Conservation (phyloP, 2,113 vertebrate species). For the Alethe castanea region DNA sequence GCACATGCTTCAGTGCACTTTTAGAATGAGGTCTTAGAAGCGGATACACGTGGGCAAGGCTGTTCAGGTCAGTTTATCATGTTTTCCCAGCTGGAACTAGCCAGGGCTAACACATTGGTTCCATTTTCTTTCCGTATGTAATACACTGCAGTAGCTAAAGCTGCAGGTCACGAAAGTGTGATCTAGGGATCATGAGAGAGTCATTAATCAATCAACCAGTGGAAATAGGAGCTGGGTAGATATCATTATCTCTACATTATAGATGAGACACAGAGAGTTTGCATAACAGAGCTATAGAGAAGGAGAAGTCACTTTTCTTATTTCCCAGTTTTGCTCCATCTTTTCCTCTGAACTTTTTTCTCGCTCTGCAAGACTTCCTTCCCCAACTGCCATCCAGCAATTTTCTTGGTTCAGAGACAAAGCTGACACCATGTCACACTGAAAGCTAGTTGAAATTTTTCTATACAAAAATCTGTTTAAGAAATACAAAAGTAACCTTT, state of each 20-base stretch:
- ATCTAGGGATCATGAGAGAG: constrained; percentile 8
- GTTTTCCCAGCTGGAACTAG: constrained; percentile 36
- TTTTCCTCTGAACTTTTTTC: not conserved
- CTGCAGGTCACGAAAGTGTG: constrained; percentile 9
- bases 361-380: not conserved
- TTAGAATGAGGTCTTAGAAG: constrained; percentile 1
- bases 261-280: not conserved
- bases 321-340: not conserved
- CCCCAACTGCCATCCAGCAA: not conserved
- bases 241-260: constrained; percentile 23
- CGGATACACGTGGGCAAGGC: not conserved
- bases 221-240: not conserved
- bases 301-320: not conserved
- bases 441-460: not conserved
- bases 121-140: constrained; percentile 5
- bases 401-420: not conserved
- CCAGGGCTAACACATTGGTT: not conserved
- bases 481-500: not conserved
- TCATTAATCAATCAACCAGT: constrained; percentile 45
- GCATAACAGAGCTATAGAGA: not conserved
- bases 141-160: not conserved
- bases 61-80: constrained; percentile 10
- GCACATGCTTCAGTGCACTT: not conserved
- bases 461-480: not conserved
- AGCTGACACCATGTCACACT: not conserved